A percentile compares a stretch with the other conserved stretches of the same genome.
These are phyloP conservation scores for Acanthaster planci DNA, from an alignment of 35 echinoderm and acorn worm species.

Conservation along the genomic window DNA sequence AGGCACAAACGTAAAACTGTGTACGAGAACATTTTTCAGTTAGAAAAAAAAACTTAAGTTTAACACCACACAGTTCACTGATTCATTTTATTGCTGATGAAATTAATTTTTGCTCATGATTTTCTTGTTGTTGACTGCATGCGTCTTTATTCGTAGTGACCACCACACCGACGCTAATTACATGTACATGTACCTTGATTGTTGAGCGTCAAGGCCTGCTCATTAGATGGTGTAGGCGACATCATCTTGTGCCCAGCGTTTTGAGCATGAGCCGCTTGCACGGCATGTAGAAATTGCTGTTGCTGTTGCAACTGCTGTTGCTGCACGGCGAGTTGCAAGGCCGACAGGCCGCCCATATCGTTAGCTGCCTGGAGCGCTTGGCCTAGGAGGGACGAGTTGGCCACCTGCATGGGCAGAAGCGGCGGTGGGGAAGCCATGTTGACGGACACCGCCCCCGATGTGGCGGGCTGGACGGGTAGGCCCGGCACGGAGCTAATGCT, in stretches of 20 bases:
- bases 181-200: too few relatives aligned
- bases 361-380: constrained; percentile 10
- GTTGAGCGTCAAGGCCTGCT: too few relatives aligned
- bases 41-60: too few relatives aligned
- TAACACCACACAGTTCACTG: too few relatives aligned
- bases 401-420: background rate
- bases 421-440: background rate
- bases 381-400: background rate
- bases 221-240: background rate
- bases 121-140: too few relatives aligned
- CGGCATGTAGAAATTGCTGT: constrained; percentile 12
- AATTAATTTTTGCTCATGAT: too few relatives aligned
- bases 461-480: background rate
- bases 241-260: background rate
- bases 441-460: background rate
- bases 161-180: too few relatives aligned
- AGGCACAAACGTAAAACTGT: too few relatives aligned
- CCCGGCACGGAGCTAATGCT: background rate
- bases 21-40: too few relatives aligned
- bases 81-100: too few relatives aligned
- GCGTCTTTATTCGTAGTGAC: too few relatives aligned
- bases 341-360: constrained; percentile 17
- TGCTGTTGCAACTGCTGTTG: constrained; percentile 6
- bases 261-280: background rate
- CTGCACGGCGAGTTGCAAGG: background rate